Evolutionary conservation across 2,113 vertebrate genomes (phyloP).

Genomic region (Patagioenas fasciata): DNA sequence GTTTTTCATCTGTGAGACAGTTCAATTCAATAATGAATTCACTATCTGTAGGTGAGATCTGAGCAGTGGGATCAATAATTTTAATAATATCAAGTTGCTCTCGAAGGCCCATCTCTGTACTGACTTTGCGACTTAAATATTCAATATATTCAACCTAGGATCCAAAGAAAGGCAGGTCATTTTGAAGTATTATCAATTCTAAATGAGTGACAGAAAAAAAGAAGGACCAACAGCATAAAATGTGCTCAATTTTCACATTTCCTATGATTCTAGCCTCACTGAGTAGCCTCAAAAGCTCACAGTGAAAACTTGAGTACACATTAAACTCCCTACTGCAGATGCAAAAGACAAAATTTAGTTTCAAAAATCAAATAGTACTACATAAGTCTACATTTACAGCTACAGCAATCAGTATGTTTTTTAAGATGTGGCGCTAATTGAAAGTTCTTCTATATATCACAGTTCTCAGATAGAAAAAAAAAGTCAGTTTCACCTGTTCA

Average conservation of each 20-base stretch:
- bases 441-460: neutral
- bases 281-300: neutral
- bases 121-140: slow-evolving; percentile 96
- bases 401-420: neutral
- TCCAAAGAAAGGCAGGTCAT: slow-evolving; percentile 34
- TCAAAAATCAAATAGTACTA: neutral
- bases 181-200: neutral
- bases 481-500: slow-evolving; percentile 83
- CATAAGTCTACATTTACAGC: neutral
- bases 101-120: slow-evolving; percentile 97
- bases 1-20: slow-evolving; percentile 96
- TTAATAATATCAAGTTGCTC: slow-evolving; percentile 99
- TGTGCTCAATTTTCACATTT: neutral
- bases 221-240: neutral
- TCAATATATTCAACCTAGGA: slow-evolving; percentile 98
- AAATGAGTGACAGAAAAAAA: neutral
- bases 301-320: neutral
- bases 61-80: slow-evolving; percentile 97
- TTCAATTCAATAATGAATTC: slow-evolving; percentile 99
- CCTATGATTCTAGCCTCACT: neutral
- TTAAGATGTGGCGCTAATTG: neutral
- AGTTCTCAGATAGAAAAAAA: neutral
- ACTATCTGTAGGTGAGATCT: slow-evolving; percentile 97
- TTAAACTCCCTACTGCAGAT: neutral
- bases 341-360: neutral